Base-by-base conservation (phyloP, 2,113 vertebrate species). In the Stomatorhinus ivindoensis region DNA sequence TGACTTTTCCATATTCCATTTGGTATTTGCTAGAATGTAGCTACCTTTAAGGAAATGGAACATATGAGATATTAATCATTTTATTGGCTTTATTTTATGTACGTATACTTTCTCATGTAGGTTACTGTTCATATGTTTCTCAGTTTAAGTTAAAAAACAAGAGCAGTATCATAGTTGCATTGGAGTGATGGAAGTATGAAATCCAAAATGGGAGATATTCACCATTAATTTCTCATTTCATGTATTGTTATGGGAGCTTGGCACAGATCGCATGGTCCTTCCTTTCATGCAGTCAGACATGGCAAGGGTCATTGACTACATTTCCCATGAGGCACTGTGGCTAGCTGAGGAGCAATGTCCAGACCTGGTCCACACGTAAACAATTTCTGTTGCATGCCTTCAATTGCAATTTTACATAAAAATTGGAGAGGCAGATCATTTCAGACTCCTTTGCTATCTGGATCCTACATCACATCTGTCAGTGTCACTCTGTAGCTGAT, bases 391-490 rank as follows among this genome's bases (percentile, higher is more conserved):
- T 47, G 21, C 2, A 84, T 44, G 24, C n/a, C 39, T 46, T 47
- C 44, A 83, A 24, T 82, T 21, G 39, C 11, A 82, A 39, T 82
- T 82, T 82, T 82, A 42, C 31, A 39, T 19, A 24, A 39, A 42
- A 82, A 44, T 19, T 46, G 8, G 9, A 84, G 42, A 44, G 44
- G 19, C 3, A n/a, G 82, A 46, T 46, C 19, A 44, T 44, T 47
- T 24, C 82, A 46, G 82, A 84, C 21, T 84, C 82, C 19, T 84
- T 84, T 84, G 21, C 21, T 6, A 42, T 39, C 21, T 11, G 44
- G 44, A 84, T 9, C 82, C 82, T 47, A 84, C 84, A 48, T 86
- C 48, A 86, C 42, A 51, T 48, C 84, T 86, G 84, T 35, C 84
- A 86, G 19, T 46, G 44, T 17, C 48, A 51, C 46, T 31, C 84